Evolutionary conservation across 2,888 invertebrate species (phyloP), one percentile per base, ranked within the genome.

Genomic region (Stenodera caucasica): DNA sequence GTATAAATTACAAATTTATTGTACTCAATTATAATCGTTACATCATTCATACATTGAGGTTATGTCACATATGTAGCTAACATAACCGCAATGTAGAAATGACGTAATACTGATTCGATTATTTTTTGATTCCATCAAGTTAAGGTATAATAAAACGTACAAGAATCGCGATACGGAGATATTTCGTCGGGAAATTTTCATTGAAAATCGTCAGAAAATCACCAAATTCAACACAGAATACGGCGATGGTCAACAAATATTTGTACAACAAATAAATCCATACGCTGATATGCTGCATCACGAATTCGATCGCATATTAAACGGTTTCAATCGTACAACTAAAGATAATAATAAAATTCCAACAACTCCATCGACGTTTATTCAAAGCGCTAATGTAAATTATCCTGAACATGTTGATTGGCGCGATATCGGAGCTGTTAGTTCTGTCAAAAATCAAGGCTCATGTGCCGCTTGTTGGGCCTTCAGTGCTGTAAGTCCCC

Each of bases 301-400:
- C 55, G 80, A 81, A 63, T 81, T 80, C 67, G 74, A 73, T 54
- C 54, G 64, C 3, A 58, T 69, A 4, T 49, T 80, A 4, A 81
- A 81, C 65, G 81, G 80, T n/a, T 80, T 77, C 58, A 79, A 79
- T 55, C 65, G 73, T 12, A 70, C 72, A 75, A 86, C 32, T 21
- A 49, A 30, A 11, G 92, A 92, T 53, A 92, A 90, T 82, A 88
- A 49, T 26, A 26, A 55, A 35, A 18, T 63, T 1, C 50, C 54
- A 18, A 69, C 72, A 8, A 59, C 63, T n/a, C 61, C 75, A 2
- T 69, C 75, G 0, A 67, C 77, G 0, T 80, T 72, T 55, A 73
- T 80, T 30, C 76, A 76, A 0, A 77, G 77, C 57, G 75, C 77
- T 1, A 79, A 79, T 59, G 77, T 78, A 2, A 63, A 65, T n/a